Evolutionary conservation across 2,113 vertebrate genomes (phyloP).

Genomic region (Ginglymostoma cirratum): DNA sequence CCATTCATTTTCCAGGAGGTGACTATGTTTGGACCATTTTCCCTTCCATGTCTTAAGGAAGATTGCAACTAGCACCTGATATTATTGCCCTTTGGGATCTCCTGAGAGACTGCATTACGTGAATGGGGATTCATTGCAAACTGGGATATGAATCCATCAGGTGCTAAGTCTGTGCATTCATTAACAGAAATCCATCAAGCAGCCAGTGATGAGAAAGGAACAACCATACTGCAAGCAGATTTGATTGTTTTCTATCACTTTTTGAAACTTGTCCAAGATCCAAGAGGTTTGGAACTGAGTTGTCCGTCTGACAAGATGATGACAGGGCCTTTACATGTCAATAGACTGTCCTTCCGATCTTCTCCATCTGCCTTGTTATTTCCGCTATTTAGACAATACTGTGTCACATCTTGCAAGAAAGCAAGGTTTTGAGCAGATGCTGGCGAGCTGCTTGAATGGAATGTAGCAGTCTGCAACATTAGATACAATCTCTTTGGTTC

Average conservation of each 20-base stretch:
- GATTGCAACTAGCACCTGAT: not conserved
- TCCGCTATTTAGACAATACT: conserved; percentile 12
- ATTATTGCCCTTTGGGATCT: not conserved
- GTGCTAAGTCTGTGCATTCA: not conserved
- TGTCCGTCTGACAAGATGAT: not conserved
- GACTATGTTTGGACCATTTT: not conserved
- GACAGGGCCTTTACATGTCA: not conserved
- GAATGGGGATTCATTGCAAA: not conserved
- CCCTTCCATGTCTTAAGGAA: not conserved
- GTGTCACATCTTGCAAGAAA: conserved; percentile 8
- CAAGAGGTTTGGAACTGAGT: not conserved
- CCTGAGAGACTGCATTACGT: not conserved
- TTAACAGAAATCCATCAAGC: not conserved
- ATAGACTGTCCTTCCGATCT: not conserved
- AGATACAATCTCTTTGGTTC: conserved; percentile 24
- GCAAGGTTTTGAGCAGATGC: not conserved
- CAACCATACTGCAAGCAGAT: not conserved
- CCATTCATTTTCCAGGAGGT: not conserved
- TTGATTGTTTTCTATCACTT: not conserved
- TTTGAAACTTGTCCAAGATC: not conserved
- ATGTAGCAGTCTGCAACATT: not conserved
- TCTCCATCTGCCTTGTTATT: not conserved
- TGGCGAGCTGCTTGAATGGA: not conserved
- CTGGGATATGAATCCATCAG: not conserved
- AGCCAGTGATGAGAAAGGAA: not conserved